Conservation (phyloP, 1,140 invertebrate genomes). For the Heliconius hewitsoni region DNA sequence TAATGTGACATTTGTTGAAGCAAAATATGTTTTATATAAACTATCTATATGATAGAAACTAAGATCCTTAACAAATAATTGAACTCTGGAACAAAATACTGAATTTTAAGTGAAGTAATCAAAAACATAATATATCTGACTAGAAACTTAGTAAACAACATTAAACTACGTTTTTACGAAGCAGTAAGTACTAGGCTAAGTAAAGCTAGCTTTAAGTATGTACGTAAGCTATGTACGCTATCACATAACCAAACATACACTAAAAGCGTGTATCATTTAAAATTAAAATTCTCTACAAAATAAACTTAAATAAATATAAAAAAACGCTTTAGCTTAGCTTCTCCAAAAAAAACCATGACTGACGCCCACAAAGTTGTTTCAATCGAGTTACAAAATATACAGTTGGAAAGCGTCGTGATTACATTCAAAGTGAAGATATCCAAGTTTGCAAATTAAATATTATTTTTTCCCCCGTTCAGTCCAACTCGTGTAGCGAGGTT, state of each 20-base stretch:
- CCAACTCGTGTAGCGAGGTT: conserved; percentile 56
- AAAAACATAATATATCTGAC: too few relatives aligned
- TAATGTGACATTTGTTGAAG: too few relatives aligned
- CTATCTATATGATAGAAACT: too few relatives aligned
- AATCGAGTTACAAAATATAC: conserved; percentile 38
- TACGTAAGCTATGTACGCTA: not conserved
- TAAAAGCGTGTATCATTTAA: conserved; percentile 8
- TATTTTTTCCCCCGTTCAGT: conserved; percentile 57
- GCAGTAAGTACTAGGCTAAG: not conserved
- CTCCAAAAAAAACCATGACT: conserved; percentile 29
- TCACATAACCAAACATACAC: not conserved
- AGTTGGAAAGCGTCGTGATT: conserved; percentile 41
- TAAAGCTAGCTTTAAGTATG: not conserved
- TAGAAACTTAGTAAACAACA: too few relatives aligned
- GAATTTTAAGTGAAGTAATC: too few relatives aligned
- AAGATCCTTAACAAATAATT: too few relatives aligned
- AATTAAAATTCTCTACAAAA: conserved; percentile 2
- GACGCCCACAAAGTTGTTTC: conserved; percentile 17
- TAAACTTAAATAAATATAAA: conserved; percentile 8
- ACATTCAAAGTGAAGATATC: conserved; percentile 52
- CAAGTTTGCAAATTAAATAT: conserved; percentile 68
- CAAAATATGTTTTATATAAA: too few relatives aligned
- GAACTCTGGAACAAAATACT: too few relatives aligned
- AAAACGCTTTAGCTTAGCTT: not conserved
- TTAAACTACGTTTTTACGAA: not conserved